Evolutionary conservation across 2,797 vertebrate genomes (phyloP).

Genomic region (Xenopus petersii): DNA sequence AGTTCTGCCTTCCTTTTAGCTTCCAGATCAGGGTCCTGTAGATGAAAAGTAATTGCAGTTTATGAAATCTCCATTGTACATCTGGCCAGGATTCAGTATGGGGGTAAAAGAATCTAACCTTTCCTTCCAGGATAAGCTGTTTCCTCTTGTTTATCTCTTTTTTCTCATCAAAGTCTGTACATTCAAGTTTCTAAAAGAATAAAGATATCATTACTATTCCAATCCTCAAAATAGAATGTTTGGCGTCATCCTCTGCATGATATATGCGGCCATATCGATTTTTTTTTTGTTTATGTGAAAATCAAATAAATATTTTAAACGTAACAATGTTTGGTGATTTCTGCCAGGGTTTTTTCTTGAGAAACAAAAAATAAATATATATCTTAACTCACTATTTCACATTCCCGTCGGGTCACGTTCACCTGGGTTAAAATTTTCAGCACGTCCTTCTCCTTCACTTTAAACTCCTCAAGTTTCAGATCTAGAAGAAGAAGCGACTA

Average conservation of each 20-base stretch:
- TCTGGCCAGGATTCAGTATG: neutral
- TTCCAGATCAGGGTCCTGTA: conserved; percentile 89
- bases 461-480: conserved; percentile 78
- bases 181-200: conserved; percentile 80
- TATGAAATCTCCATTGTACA: too few species aligned
- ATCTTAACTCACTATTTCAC: conserved; percentile 81
- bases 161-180: conserved; percentile 89
- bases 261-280: too few species aligned
- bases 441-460: conserved; percentile 76
- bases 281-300: too few species aligned
- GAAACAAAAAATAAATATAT: neutral
- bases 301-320: too few species aligned
- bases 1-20: conserved; percentile 82
- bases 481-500: conserved; percentile 61
- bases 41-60: neutral
- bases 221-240: too few species aligned
- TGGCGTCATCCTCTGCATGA: too few species aligned
- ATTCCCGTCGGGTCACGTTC: conserved; percentile 84
- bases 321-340: too few species aligned
- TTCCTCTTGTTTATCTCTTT: conserved; percentile 95
- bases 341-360: accelerated
- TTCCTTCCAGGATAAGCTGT: conserved; percentile 91
- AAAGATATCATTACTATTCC: too few species aligned
- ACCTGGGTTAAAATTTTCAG: conserved; percentile 90
- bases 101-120: conserved; percentile 62